phyloP scores from a whole-genome alignment of 2,888 invertebrate species.

The Onchidella celtica region DNA sequence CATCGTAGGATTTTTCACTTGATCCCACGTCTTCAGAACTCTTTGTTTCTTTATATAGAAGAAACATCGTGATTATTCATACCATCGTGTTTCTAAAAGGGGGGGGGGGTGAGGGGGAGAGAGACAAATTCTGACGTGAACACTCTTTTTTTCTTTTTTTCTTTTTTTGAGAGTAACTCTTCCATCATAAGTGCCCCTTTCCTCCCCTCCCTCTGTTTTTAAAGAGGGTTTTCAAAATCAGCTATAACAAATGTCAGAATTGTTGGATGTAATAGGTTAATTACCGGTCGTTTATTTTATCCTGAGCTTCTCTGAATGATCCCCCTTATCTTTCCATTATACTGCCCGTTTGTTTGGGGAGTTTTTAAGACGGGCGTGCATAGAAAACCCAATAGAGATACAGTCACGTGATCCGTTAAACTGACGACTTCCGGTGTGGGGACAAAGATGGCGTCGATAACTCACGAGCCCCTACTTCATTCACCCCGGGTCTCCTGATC shows the following conservation, averaged over 20 bases:
- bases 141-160: not conserved
- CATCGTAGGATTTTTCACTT: too few species aligned
- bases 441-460: conserved; percentile 49
- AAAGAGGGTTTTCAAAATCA: not conserved
- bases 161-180: not conserved
- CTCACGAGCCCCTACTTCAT: conserved; percentile 31
- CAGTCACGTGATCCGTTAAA: conserved; percentile 44
- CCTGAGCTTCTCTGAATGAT: conserved; percentile 27
- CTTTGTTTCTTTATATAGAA: too few species aligned
- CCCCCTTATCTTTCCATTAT: conserved; percentile 44
- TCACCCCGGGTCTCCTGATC: not conserved
- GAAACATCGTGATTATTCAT: too few species aligned
- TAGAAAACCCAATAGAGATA: conserved; percentile 43
- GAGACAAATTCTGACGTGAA: too few species aligned
- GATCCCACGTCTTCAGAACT: too few species aligned
- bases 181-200: not conserved
- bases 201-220: not conserved
- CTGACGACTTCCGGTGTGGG: conserved; percentile 47
- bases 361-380: conserved; percentile 4
- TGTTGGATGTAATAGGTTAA: conserved; percentile 36
- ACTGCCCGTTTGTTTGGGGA: too few species aligned
- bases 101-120: too few species aligned
- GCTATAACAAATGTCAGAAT: conserved; percentile 37
- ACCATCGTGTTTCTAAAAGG: too few species aligned
- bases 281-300: conserved; percentile 45